phyloP scores from a whole-genome alignment of 1,140 invertebrate species.

The Drosophila biarmipes region DNA sequence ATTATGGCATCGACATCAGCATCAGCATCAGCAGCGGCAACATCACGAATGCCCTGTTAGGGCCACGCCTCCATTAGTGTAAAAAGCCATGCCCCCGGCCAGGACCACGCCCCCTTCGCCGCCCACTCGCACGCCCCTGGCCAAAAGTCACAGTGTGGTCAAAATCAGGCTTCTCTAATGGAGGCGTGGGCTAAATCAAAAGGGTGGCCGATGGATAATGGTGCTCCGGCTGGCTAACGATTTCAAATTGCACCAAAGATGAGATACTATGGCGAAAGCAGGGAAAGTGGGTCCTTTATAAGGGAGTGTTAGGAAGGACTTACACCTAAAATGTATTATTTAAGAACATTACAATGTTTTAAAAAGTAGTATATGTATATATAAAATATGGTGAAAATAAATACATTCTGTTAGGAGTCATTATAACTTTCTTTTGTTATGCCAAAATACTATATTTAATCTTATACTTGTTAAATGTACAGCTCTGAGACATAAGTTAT shows the following conservation, averaged over 20 bases:
- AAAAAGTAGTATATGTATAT: too few species aligned
- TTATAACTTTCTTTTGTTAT: too few species aligned
- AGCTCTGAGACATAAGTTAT: too few species aligned
- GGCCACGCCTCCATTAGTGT: slow-evolving; percentile 77
- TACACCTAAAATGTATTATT: too few species aligned
- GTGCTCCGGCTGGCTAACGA: slow-evolving; percentile 56
- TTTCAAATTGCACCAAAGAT: slow-evolving; percentile 71
- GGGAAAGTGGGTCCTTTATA: slow-evolving; percentile 1
- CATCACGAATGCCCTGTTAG: slow-evolving; percentile 35
- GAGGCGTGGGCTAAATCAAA: slow-evolving; percentile 33
- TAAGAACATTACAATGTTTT: too few species aligned
- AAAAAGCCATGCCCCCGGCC: slow-evolving; percentile 70
- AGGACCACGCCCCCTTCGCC: slow-evolving; percentile 24
- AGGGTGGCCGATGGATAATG: slow-evolving; percentile 13
- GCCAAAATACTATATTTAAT: too few species aligned
- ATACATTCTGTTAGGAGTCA: too few species aligned
- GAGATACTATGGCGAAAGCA: slow-evolving; percentile 51
- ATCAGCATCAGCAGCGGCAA: slow-evolving; percentile 12
- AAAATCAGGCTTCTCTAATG: slow-evolving; percentile 39
- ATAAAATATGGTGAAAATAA: too few species aligned
- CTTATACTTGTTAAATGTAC: too few species aligned
- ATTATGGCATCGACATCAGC: slow-evolving; percentile 72
- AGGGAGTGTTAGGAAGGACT: not conserved
- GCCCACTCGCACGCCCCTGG: slow-evolving; percentile 22
- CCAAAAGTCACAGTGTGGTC: slow-evolving; percentile 28